These are phyloP conservation scores for Heliconius erato DNA, from an alignment of 2,888 invertebrate genomes.

Conservation along the genomic window DNA sequence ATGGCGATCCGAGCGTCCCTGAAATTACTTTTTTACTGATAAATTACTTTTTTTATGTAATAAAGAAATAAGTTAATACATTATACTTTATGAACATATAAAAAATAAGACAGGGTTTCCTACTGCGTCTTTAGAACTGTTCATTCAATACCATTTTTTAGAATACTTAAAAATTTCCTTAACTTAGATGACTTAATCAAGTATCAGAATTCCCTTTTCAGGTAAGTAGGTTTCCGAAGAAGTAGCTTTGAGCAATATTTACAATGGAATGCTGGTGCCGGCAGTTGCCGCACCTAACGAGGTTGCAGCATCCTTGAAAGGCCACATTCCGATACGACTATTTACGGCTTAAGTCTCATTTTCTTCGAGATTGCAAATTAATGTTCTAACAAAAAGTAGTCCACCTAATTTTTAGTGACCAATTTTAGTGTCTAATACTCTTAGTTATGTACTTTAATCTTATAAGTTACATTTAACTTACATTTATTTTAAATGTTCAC, in stretches of 20 bases:
- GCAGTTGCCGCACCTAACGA: slow-evolving; percentile 77
- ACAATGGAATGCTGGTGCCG: slow-evolving; percentile 74
- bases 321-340: slow-evolving; percentile 81
- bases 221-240: slow-evolving; percentile 56
- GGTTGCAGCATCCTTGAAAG: slow-evolving; percentile 84
- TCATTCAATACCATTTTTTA: too few relatives aligned
- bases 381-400: slow-evolving; percentile 44
- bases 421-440: slow-evolving; percentile 25
- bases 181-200: slow-evolving; percentile 31
- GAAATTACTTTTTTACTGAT: too few relatives aligned
- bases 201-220: slow-evolving; percentile 44
- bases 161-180: background rate
- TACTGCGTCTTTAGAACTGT: too few relatives aligned
- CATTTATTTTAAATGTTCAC: background rate
- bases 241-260: slow-evolving; percentile 57
- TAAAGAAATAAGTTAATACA: too few relatives aligned
- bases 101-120: too few relatives aligned
- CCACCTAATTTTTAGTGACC: slow-evolving; percentile 28
- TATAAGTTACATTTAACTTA: background rate
- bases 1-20: too few relatives aligned
- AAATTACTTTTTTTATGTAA: too few relatives aligned
- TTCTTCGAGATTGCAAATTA: slow-evolving; percentile 57
- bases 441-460: background rate
- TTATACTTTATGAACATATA: too few relatives aligned
- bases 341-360: slow-evolving; percentile 79